Base-by-base conservation (phyloP, 2,797 vertebrate genomes). In the Notolepis coatsorum region DNA sequence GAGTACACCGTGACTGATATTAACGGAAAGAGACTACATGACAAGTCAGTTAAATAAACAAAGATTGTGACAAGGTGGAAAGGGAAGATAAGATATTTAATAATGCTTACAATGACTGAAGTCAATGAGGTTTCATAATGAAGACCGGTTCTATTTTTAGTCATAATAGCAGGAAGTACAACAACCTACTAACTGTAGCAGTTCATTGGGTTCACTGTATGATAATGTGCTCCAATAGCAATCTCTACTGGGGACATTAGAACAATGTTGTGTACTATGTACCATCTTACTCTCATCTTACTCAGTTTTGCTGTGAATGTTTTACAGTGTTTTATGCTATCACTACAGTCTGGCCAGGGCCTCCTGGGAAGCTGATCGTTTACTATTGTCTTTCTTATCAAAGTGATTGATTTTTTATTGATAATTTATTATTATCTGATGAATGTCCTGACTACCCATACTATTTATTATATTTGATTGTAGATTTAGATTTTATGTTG, bases 401-500 rank as follows among this genome's bases (percentile, higher is more conserved):
- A n/a, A n/a, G n/a, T n/a, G n/a, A n/a, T n/a, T n/a, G n/a, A n/a
- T n/a, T n/a, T n/a, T n/a, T n/a, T n/a, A n/a, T n/a, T 10, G 2
- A 12, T 4, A 23, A 33, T 31, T n/a, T 31, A 33, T 23, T 24
- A 7, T 4, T 9, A 15, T 15, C 3, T 41, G 49, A 39, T 21
- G 41, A 53, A 24, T 43, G 9, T 56, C 9, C 28, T 15, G 12
- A 10, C 9, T 73, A 24, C 3, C 1, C 18, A 43, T 56, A 18
- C 20, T 42, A 6, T 46, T 58, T 52, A 65, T 72, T 60, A 18
- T 77, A 73, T 79, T 60, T 1, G 58, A 12, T 3, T 52, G 66
- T 78, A 47, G 78, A 61, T 74, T 62, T 37, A 68, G 15, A 5
- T 9, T 55, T 53, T 49, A 5, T 43, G 73, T 76, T 66, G 56